Base-by-base conservation (phyloP, 92 coral and sea anemone species). In the Diadumene lineata region DNA sequence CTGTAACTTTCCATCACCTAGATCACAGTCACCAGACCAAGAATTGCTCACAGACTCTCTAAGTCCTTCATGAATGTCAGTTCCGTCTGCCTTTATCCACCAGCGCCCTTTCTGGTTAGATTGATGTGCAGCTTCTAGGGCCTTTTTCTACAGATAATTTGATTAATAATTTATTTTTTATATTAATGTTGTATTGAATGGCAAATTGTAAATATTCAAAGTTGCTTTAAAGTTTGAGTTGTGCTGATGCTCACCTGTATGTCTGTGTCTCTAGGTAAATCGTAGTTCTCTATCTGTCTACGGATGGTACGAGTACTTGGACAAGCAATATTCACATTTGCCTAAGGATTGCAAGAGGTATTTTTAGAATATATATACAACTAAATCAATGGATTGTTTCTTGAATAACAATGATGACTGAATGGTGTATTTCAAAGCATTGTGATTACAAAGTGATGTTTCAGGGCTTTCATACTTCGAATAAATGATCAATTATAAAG, bases 11-110 rank as follows among this genome's bases (percentile, higher is more conserved):
- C 68, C 68, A 62, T 76, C 81, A 6, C 81, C 81, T 6, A 76
- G 65, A 56, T 76, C 73, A 30, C 43, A 29, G 68, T 76, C 81
- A 43, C 81, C 74, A 29, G 73, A 29, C 81, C 81, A 76, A 22
- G 50, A 28, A 0, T 60, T 26, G 8, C 60, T 50, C 62, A 76
- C 50, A 17, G 63, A 64, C 50, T 76, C 81, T 34, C 73, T 67
- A 53, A 76, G 56, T 13, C 73, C 74, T 50, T 33, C 31, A 19
- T 66, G 25, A 38, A 76, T 21, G 30, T 76, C 73, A 19, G 66
- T 65, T 0, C 72, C 81, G 50, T 76, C 73, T 24, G 73, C 73
- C 31, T 76, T 76, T 2, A 76, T 76, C 58, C 66, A 76, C 73
- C 73, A 76, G 17, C 81, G 16, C 7, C 73, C 66, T 31, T 76